Evolutionary conservation across 1,140 invertebrate species (phyloP), one percentile per base, ranked within the genome.

Genomic region (Centruroides sculpturatus): DNA sequence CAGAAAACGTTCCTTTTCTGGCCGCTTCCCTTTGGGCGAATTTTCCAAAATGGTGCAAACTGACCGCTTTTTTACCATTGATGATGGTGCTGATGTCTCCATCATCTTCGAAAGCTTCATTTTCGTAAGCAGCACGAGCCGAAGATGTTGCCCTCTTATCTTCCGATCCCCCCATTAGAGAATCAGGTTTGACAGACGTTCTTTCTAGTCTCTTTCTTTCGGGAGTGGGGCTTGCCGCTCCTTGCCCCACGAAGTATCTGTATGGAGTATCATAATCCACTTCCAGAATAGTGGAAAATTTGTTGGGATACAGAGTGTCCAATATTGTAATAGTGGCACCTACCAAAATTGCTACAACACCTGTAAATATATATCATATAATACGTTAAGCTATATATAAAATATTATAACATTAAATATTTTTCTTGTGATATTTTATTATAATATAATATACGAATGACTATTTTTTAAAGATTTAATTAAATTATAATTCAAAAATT

Each of bases 231-330:
- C 41, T 41, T 5, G 41, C 41, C 8, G 41, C 41, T 41, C 41
- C 41, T 41, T 41, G 41, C 41, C 68, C 68, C 2, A 69, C 68
- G 64, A 69, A 69, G 46, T 69, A 70, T 47, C 69, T 49, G 60
- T 92, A 93, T 0, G 91, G 91, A 1, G 91, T 94, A 69, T 91
- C 90, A 70, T 92, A 92, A 73, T 94, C 89, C 34, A 94, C 87
- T 71, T 94, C 91, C 52, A 94, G 73, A 55, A 92, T 86, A 0
- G 89, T 93, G 12, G 89, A 92, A 75, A 93, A 94, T 66, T 84
- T 84, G 73, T 93, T 86, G 9, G 91, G 91, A 74, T 85, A 92
- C 51, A 90, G 80, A 68, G 89, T 77, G 71, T 94, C 91, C 13
- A 92, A 78, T 0, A 82, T 79, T 4, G 87, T 84, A 62, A 92